Evolutionary conservation across 2,797 vertebrate species (phyloP), one percentile per base, ranked within the genome.

Genomic region (Sebastes trivittatus): DNA sequence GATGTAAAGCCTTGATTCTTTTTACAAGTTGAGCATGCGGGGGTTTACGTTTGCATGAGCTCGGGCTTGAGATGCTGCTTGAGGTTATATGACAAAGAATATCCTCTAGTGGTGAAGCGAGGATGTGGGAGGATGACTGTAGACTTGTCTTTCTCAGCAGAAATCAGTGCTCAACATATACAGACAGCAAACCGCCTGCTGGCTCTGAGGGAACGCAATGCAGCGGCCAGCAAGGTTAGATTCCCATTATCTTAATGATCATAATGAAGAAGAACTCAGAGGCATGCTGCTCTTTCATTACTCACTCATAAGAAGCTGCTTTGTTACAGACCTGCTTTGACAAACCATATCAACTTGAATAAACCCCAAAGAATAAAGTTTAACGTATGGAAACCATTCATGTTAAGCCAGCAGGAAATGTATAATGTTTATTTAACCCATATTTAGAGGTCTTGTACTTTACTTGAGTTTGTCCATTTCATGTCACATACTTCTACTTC

Each of bases 211-310:
- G 62, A 62, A 55, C 11, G 2, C 72, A 46, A 54, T 67, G 58
- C 69, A 25, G 32, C 7, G 7, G 66, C 18, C 55, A 66, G 60
- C 6, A 65, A 66, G 71, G 55, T 54, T 36, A 46, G 61, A 59
- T 60, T 64, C 2, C 3, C 20, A 79, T 69, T 69, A 69, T 65
- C 60, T 34, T 74, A 58, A 77, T 72, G 72, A 66, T 42, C 6
- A 36, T 58, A 71, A 75, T 74, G 49, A 25, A 46, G 63, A 56
- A 29, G 23, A 32, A 22, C 22, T 64, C 56, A 23, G 59, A 80
- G 29, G 25, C 2, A 61, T 54, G 14, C 25, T 60, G 66, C 67
- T 60, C 29, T 59, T 52, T 70, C 60, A 55, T 60, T 42, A 61
- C 46, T 79, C 72, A 71, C 42, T 36, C 20, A 27, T 5, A 32